A percentile compares a stretch with the other conserved stretches of the same genome.
phyloP scores from a whole-genome alignment of 2,888 invertebrate genomes.

The Eupithecia exiguata region DNA sequence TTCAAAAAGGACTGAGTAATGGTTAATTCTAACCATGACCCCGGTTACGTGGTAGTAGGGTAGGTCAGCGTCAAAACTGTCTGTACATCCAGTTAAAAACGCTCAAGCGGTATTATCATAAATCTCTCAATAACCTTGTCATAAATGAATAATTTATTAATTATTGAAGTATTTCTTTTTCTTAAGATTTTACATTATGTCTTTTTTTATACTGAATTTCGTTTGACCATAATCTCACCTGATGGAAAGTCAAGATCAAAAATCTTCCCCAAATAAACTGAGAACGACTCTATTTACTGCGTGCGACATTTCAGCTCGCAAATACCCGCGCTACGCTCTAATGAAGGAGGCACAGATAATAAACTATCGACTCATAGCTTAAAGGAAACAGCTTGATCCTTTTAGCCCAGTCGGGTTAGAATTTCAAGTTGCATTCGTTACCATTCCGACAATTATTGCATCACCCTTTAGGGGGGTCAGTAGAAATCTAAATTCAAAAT shows the following conservation, averaged over 20 bases:
- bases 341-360: constrained; percentile 1
- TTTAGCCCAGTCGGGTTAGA: no score
- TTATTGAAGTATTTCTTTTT: no score
- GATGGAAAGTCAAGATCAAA: no score
- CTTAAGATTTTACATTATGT: no score
- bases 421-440: no score
- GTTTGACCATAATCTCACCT: no score
- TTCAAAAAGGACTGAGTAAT: background rate
- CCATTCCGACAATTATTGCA: no score
- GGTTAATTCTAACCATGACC: background rate
- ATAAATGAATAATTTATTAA: background rate
- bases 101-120: background rate
- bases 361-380: background rate
- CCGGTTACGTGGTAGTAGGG: background rate
- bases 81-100: background rate
- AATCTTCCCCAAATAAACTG: background rate
- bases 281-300: background rate
- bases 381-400: background rate
- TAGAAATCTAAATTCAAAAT: no score
- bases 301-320: background rate
- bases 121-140: background rate
- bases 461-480: no score
- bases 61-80: background rate
- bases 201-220: no score
- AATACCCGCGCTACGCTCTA: background rate